Evolutionary conservation across 2,888 invertebrate species (phyloP).

Genomic region (Endotricha flammealis): DNA sequence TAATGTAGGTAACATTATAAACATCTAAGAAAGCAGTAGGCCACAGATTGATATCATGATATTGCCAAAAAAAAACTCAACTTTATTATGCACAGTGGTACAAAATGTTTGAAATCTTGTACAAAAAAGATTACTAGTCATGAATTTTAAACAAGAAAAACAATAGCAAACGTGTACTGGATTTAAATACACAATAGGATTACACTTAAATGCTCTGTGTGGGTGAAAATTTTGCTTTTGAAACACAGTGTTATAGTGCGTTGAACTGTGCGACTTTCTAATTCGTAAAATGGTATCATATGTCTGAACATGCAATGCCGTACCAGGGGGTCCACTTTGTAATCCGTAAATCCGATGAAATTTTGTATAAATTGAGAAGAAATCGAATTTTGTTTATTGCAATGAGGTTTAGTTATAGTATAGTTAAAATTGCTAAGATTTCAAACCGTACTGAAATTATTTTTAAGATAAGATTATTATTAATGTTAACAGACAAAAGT

Average conservation of each 20-base stretch:
- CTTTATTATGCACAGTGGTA: slow-evolving; percentile 21
- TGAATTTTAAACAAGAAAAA: slow-evolving; percentile 59
- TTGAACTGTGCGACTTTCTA: slow-evolving; percentile 11
- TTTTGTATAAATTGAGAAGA: no score
- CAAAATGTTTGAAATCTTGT: neutral
- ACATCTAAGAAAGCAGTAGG: no score
- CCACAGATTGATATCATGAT: neutral
- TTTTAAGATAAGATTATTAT: no score
- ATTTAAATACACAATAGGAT: slow-evolving; percentile 41
- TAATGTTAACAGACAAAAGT: no score
- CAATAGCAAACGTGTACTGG: slow-evolving; percentile 51
- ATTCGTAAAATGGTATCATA: neutral
- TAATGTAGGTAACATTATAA: no score
- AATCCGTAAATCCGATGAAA: no score
- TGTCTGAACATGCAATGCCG: no score
- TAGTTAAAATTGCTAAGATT: no score
- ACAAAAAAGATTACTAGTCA: slow-evolving; percentile 35
- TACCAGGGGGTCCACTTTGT: no score
- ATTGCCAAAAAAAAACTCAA: slow-evolving; percentile 17
- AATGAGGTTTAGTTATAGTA: no score
- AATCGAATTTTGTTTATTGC: no score
- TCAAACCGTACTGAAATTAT: no score
- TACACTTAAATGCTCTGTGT: slow-evolving; percentile 24
- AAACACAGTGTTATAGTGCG: slow-evolving; percentile 2
- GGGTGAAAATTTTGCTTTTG: slow-evolving; percentile 27